A percentile compares a stretch with the other conserved stretches of the same genome.
phyloP scores from a whole-genome alignment of 1,140 invertebrate genomes.

The Catajapyx aquilonaris region DNA sequence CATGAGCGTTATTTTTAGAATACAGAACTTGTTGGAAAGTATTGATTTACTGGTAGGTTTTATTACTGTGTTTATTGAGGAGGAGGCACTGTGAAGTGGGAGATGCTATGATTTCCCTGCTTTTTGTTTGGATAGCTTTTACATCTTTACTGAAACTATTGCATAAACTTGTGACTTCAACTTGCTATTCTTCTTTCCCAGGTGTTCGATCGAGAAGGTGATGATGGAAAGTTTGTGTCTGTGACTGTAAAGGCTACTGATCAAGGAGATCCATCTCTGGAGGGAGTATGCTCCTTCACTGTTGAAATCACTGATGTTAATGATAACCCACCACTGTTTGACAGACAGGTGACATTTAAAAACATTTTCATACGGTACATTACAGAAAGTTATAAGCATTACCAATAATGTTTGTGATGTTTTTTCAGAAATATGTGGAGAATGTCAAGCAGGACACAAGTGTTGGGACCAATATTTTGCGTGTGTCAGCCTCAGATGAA shows the following conservation, averaged over 20 bases:
- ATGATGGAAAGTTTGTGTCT: conserved; percentile 87
- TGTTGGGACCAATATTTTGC: conserved; percentile 79
- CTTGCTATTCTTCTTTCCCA: conserved; percentile 13
- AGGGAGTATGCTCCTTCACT: conserved; percentile 87
- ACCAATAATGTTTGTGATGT: not conserved
- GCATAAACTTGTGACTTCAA: not conserved
- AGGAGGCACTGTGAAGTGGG: no score
- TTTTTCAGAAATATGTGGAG: conserved; percentile 75
- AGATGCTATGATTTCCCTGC: no score
- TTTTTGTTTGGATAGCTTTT: not conserved
- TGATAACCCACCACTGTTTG: conserved; percentile 81
- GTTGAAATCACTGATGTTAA: conserved; percentile 92
- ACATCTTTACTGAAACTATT: not conserved
- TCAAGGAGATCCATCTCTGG: conserved; percentile 82
- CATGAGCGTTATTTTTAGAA: no score
- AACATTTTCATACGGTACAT: not conserved
- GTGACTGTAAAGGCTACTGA: conserved; percentile 90
- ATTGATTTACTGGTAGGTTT: no score
- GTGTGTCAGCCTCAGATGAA: conserved; percentile 84
- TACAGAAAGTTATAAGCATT: not conserved
- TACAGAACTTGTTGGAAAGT: no score
- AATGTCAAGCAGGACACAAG: conserved; percentile 92
- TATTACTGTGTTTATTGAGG: no score
- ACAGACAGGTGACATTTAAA: conserved; percentile 51
- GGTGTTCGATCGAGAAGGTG: conserved; percentile 86